Evolutionary conservation across 2,797 vertebrate genomes (phyloP).

Genomic region (Argya squamiceps): DNA sequence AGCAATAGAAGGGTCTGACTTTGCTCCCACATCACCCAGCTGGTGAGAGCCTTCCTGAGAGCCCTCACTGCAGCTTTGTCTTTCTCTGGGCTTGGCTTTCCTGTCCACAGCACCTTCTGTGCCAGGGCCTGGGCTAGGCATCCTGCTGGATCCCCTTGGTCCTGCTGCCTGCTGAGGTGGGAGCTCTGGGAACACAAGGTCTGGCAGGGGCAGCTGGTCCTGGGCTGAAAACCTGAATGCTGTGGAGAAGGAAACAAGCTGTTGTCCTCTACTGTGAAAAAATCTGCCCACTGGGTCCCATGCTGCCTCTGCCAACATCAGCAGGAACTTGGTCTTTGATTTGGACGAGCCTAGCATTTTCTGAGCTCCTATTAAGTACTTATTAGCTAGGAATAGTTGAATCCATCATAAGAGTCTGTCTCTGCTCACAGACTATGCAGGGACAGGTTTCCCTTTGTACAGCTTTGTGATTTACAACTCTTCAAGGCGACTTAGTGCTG

Average conservation of each 20-base stretch:
- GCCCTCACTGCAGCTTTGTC: neutral
- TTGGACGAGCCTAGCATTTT: neutral
- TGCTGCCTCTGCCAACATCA: neutral
- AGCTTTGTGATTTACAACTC: constrained; percentile 13
- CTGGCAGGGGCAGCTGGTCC: neutral
- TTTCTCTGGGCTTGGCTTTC: neutral
- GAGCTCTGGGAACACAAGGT: neutral
- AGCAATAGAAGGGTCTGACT: neutral
- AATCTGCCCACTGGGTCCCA: neutral
- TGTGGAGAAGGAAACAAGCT: neutral
- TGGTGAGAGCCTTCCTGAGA: neutral
- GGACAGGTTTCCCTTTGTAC: neutral
- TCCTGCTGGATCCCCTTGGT: neutral
- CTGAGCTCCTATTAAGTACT: neutral
- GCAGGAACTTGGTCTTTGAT: neutral
- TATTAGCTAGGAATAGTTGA: neutral
- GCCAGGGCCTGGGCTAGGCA: neutral
- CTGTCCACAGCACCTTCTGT: neutral
- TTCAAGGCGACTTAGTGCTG: neutral
- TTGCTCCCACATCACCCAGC: neutral
- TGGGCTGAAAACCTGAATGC: neutral
- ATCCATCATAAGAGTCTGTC: neutral
- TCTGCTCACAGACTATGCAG: neutral
- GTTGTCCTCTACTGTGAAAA: neutral
- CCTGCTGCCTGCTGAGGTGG: neutral